A percentile compares a stretch with the other conserved stretches of the same genome.
phyloP scores from a whole-genome alignment of 2,888 invertebrate species.

The Brassicogethes aeneus region DNA sequence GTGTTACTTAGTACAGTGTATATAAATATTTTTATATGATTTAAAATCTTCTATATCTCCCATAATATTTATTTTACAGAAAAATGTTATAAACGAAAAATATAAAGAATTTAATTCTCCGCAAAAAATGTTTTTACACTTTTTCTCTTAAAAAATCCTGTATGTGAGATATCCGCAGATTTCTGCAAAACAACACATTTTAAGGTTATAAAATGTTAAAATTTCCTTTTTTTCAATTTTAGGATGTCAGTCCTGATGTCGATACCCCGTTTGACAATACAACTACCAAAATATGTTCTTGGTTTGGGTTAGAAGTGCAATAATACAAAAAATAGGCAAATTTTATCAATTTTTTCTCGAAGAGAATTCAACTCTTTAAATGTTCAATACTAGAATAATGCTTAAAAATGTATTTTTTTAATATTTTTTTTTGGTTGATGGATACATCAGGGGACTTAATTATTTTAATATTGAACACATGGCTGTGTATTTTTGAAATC shows the following conservation, averaged over 20 bases:
- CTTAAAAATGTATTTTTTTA: neutral
- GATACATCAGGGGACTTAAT: neutral
- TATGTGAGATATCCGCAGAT: too few species aligned
- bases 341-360: neutral
- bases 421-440: neutral
- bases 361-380: neutral
- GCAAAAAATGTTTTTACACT: too few species aligned
- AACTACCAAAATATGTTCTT: conserved; percentile 79
- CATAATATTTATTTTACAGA: too few species aligned
- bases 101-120: too few species aligned
- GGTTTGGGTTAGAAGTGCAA: conserved; percentile 58
- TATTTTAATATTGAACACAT: conserved; percentile 5
- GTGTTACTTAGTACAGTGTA: too few species aligned
- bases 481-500: conserved; percentile 21
- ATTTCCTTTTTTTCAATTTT: conserved; percentile 34
- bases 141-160: too few species aligned
- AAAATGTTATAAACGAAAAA: too few species aligned
- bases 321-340: neutral
- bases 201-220: conserved; percentile 3
- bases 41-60: too few species aligned
- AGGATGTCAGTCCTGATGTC: conserved; percentile 82
- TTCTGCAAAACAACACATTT: too few species aligned
- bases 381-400: neutral
- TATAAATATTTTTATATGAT: too few species aligned
- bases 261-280: conserved; percentile 72